Evolutionary conservation across 1,140 invertebrate genomes (phyloP), one percentile per base, ranked within the genome.

Genomic region (Euwallacea similis): DNA sequence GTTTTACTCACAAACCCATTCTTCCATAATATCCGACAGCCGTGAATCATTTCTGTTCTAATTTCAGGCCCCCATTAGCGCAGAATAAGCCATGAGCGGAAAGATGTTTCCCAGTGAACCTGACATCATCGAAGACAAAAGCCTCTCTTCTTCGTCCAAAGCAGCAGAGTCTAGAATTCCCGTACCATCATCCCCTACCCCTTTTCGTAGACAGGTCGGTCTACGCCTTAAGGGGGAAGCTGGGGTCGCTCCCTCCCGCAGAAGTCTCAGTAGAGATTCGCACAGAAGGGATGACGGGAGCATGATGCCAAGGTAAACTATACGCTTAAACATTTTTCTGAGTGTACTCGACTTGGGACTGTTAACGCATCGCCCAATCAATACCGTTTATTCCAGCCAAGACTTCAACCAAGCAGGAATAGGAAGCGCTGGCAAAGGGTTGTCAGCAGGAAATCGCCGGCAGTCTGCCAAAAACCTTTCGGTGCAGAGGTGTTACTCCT

Each of bases 131-230:
- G 21, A 33, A 33, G 21, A 33, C 21, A 33, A 33, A 33, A 33
- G 21, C 21, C 21, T 33, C 21, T 33, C 21, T 33, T 33, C 67
- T 7, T 16, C 42, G 13, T 8, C 6, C 0, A 71, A 59, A 66
- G 8, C 54, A 41, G 10, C 21, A 16, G 71, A 72, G 11, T 75
- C 75, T 10, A 74, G 66, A 55, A 79, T 79, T 50, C 78, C 78
- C 42, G 60, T 78, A 9, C 73, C 73, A 13, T 59, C 82, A 46
- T 84, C 83, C 46, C 83, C 84, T 11, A 79, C 79, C 33, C 72
- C 80, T 61, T 75, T 84, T 66, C 80, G 83, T 43, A 84, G 85
- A 15, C 82, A 84, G 6, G 74, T 73, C 64, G 85, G 84, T 64
- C 71, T 84, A 71, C 81, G 84, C 74, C 42, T 83, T 56, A 80